Conservation (phyloP, 2,113 vertebrate species). For the Emydura subglobosa region DNA sequence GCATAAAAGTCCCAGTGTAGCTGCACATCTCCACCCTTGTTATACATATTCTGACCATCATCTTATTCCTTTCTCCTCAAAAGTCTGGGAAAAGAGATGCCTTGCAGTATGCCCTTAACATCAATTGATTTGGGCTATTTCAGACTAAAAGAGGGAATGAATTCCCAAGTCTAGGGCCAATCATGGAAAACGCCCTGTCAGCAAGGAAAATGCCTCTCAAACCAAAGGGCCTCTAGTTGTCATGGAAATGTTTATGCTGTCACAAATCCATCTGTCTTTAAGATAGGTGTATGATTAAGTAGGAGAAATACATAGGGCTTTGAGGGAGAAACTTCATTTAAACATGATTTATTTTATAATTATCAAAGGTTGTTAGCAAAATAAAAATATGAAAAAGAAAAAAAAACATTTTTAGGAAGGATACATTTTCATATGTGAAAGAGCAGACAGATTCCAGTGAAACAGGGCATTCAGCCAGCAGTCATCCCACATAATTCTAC, state of each 20-base stretch:
- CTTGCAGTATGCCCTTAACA: background rate
- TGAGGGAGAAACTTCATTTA: background rate
- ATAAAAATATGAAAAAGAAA: background rate
- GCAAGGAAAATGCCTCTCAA: background rate
- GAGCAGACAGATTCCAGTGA: background rate
- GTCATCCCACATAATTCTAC: background rate
- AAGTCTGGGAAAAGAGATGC: background rate
- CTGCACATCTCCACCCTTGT: background rate
- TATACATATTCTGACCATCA: background rate
- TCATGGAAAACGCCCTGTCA: background rate
- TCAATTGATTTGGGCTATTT: background rate
- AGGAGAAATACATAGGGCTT: background rate
- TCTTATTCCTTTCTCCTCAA: background rate
- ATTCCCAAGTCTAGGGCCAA: background rate
- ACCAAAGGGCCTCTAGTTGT: background rate
- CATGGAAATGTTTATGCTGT: background rate
- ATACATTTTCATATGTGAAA: background rate
- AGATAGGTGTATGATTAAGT: rapidly evolving
- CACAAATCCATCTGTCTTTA: background rate
- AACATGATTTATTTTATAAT: background rate
- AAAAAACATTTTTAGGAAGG: background rate
- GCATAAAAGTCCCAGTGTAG: background rate
- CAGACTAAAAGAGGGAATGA: background rate
- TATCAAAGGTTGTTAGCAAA: background rate
- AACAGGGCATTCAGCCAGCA: background rate